A percentile compares a stretch with the other conserved stretches of the same genome.
Conservation (phyloP, 37 sponge, comb jelly and placozoan species). For the Haliclona indistincta region DNA sequence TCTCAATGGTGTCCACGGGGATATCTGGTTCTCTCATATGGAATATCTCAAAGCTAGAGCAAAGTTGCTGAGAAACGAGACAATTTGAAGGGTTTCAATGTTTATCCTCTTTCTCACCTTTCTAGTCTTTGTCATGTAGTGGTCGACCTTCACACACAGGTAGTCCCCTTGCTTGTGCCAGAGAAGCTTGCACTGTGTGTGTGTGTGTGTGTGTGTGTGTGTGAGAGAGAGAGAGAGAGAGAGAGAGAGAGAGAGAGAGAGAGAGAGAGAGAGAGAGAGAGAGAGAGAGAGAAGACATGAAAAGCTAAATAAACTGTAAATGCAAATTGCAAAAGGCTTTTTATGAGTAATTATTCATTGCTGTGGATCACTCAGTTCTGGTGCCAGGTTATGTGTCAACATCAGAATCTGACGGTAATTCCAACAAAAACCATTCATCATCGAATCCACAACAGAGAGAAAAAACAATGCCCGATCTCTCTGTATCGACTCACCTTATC, state of each 20-base stretch:
- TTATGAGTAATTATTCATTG: no score
- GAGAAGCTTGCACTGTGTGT: conserved; percentile 76
- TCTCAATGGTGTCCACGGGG: conserved; percentile 96
- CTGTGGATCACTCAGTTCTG: no score
- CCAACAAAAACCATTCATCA: neutral
- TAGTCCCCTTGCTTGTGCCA: conserved; percentile 96
- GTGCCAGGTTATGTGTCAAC: no score
- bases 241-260: conserved; percentile 16
- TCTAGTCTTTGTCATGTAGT: conserved; percentile 82
- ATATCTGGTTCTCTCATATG: conserved; percentile 83
- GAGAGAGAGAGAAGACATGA: neutral
- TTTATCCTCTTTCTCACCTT: conserved; percentile 53
- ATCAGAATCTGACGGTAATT: no score
- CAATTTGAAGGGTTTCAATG: neutral
- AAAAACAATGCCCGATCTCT: neutral
- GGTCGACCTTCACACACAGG: conserved; percentile 85
- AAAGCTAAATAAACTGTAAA: no score
- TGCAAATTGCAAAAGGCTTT: no score
- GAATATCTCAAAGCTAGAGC: conserved; percentile 91
- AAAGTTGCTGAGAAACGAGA: conserved; percentile 52
- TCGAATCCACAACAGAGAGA: neutral
- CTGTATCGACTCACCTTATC: conserved; percentile 41
- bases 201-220: conserved; percentile 13
- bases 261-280: neutral
- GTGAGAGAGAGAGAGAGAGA: conserved; percentile 23